These are phyloP conservation scores for Trichonephila clavipes DNA, from an alignment of 1,140 invertebrate species.

Conservation along the genomic window DNA sequence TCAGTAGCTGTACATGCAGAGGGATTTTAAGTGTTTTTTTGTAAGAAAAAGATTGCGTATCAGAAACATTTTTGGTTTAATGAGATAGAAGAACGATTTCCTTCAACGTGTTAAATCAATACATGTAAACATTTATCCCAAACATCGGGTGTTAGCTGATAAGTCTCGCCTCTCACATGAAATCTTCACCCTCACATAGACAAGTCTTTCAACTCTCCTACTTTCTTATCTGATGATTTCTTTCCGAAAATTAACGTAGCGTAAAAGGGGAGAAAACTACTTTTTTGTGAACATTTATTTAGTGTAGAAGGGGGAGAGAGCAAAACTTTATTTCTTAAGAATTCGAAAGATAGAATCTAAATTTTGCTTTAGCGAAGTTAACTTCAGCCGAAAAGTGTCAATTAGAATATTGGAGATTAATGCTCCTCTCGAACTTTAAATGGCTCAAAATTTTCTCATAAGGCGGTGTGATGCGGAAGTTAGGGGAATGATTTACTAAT, in stretches of 20 bases:
- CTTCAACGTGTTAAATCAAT: conserved; percentile 24
- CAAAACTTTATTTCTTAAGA: neutral
- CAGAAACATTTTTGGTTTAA: neutral
- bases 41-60: neutral
- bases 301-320: too few species aligned
- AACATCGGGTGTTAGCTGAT: conserved; percentile 21
- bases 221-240: neutral
- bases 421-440: too few species aligned
- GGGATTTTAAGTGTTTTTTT: neutral
- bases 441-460: too few species aligned
- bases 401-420: too few species aligned
- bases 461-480: too few species aligned
- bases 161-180: neutral
- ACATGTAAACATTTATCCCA: conserved; percentile 2
- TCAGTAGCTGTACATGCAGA: neutral
- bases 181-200: neutral
- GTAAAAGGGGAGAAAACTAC: neutral
- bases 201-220: neutral
- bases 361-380: too few species aligned
- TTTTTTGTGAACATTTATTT: neutral
- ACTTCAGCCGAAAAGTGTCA: too few species aligned
- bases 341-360: too few species aligned
- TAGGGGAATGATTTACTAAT: too few species aligned
- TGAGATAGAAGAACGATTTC: conserved; percentile 8
- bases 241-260: neutral